Percentiles rank a stretch among this genome's conserved stretches.
Conservation (phyloP, 2,113 vertebrate genomes). For the Falcunculus frontatus region DNA sequence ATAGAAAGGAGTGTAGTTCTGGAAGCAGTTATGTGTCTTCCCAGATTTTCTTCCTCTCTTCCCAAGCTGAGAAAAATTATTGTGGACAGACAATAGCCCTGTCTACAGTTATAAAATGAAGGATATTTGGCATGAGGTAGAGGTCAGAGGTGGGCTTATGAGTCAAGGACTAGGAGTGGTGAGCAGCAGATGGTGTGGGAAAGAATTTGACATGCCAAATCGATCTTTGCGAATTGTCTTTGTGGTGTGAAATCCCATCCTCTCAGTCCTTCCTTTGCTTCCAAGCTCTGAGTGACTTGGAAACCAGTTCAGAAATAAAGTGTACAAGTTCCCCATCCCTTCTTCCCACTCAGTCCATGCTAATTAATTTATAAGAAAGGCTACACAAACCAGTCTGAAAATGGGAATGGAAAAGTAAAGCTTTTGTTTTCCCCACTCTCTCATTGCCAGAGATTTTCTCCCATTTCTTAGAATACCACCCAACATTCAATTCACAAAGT, state of each 20-base stretch:
- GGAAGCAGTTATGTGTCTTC: neutral
- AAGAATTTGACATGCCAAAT: neutral
- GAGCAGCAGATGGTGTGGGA: neutral
- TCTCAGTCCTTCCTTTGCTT: neutral
- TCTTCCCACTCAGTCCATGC: neutral
- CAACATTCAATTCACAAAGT: neutral
- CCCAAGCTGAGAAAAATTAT: neutral
- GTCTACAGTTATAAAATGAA: neutral
- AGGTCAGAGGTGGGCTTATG: neutral
- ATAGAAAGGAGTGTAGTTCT: neutral
- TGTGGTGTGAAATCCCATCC: neutral
- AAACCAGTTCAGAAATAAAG: neutral
- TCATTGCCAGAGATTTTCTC: neutral
- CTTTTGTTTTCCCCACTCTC: neutral
- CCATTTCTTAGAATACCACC: neutral
- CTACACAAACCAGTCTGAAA: neutral
- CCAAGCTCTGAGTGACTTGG: neutral
- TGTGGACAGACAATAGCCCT: neutral
- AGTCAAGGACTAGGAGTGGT: neutral
- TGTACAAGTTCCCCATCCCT: neutral
- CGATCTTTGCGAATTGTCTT: neutral
- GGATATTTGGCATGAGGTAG: neutral
- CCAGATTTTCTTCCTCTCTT: neutral
- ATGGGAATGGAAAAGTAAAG: neutral
- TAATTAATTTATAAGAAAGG: neutral